Conservation (phyloP, 2,113 vertebrate genomes). For the Rhadina sibilatrix region DNA sequence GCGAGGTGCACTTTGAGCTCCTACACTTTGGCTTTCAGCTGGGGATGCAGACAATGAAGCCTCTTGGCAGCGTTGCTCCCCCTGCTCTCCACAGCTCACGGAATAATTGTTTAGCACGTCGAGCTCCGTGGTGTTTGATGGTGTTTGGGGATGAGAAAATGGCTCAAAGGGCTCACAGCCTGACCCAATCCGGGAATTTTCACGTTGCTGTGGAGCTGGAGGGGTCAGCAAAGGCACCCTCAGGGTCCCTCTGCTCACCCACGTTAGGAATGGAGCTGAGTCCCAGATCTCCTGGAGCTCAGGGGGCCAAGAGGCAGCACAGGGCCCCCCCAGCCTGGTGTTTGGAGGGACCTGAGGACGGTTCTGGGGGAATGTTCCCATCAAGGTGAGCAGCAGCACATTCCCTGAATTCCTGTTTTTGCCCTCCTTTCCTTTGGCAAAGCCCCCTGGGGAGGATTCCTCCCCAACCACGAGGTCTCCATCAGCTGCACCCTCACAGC, state of each 20-base stretch:
- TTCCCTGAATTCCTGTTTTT: background rate
- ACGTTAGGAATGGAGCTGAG: background rate
- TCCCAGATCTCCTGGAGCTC: background rate
- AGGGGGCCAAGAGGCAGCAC: background rate
- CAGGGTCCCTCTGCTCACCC: background rate
- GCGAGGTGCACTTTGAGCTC: background rate
- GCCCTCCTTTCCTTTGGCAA: background rate
- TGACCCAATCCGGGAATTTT: background rate
- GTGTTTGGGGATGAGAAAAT: background rate
- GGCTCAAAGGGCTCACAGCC: background rate
- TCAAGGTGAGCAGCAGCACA: background rate
- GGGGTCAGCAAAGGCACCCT: background rate
- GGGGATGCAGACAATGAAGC: background rate
- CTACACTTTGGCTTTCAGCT: background rate
- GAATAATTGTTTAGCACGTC: background rate
- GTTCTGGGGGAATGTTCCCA: background rate
- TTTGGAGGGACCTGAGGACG: background rate
- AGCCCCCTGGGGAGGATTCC: background rate
- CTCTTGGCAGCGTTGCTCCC: background rate
- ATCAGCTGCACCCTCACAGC: background rate
- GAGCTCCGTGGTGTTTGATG: background rate
- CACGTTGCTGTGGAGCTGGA: background rate
- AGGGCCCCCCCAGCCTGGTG: background rate
- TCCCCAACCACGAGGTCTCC: background rate
- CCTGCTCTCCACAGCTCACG: background rate